Evolutionary conservation across 2,888 invertebrate genomes (phyloP).

Genomic region (Ethmia dodecea): DNA sequence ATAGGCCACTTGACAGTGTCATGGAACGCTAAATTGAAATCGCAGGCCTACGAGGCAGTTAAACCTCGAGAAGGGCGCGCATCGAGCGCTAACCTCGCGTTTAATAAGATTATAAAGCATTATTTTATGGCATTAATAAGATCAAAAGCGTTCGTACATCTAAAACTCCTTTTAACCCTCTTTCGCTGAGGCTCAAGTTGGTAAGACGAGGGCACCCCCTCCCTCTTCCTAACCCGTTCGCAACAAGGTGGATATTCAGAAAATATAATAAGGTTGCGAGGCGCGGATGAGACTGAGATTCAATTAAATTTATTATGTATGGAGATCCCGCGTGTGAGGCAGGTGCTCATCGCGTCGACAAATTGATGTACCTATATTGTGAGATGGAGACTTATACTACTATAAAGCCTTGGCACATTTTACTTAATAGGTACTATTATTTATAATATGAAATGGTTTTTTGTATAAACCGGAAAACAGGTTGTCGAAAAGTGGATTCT

Average conservation of each 20-base stretch:
- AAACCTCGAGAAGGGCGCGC: constrained; percentile 56
- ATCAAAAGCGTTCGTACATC: constrained; percentile 83
- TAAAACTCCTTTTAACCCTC: constrained; percentile 79
- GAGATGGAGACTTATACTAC: constrained; percentile 33
- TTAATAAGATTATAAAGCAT: constrained; percentile 87
- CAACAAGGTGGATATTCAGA: constrained; percentile 64
- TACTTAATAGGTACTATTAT: too few relatives aligned
- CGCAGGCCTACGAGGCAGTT: constrained; percentile 40
- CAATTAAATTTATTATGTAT: constrained; percentile 78
- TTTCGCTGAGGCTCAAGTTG: constrained; percentile 57
- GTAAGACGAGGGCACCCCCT: constrained; percentile 72
- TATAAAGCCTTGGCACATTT: constrained; percentile 12
- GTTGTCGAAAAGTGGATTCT: too few relatives aligned
- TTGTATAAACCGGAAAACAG: too few relatives aligned
- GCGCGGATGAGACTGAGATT: constrained; percentile 71
- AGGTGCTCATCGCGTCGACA: constrained; percentile 64
- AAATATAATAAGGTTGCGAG: constrained; percentile 66
- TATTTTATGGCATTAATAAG: constrained; percentile 87
- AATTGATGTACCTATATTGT: constrained; percentile 49
- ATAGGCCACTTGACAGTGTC: constrained; percentile 31
- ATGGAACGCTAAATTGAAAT: constrained; percentile 57
- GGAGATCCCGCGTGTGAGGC: constrained; percentile 67
- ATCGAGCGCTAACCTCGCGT: constrained; percentile 82
- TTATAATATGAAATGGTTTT: too few relatives aligned
- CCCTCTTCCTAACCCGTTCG: constrained; percentile 52